Base-by-base conservation (phyloP, 2,888 invertebrate genomes). In the Cerastis rubricosa region DNA sequence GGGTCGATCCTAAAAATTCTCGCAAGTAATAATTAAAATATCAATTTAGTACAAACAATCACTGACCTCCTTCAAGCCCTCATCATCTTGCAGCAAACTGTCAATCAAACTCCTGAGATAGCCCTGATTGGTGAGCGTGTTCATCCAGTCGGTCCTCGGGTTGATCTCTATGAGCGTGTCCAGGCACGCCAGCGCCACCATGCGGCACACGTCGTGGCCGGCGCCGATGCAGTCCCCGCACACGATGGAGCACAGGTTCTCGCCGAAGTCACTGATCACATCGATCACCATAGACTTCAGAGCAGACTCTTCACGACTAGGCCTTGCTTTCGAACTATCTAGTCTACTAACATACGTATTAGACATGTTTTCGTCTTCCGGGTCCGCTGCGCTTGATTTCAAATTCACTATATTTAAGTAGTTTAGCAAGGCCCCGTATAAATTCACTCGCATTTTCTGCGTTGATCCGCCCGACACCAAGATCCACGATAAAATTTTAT, bases 151-250 rank as follows among this genome's bases (percentile, higher is more conserved):
- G 0, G 98, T 97, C 64, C 98, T 97, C 6, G 98, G 97, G 88
- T 98, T 98, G 82, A 98, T 96, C 83, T 98, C 98, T 0, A 99
- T 96, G 65, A 99, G 95, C 64, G 98, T 97, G 91, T 99, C 98
- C 74, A 99, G 96, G 83, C 98, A 98, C 0, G 98, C 97, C 86
- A 99, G 96, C 0, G 99, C 98, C 73, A 99, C 97, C 98, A 99
- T 99, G 94, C 98, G 98, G 90, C 98, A 98, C 19, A 99, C 98
- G 87, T 99, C 98, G 91, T 99, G 99, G 0, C 99, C 96, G 0
- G 91, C 99, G 2, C 98, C 98, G 17, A 98, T 98, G 79, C 98
- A 98, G 94, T 99, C 99, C 73, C 98, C 98, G 87, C 99, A 99
- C 72, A 99, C 98, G 2, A 95, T 92, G 87, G 98, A 98, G 91